Conservation (phyloP, 2,113 vertebrate genomes). For the Antennarius striatus region DNA sequence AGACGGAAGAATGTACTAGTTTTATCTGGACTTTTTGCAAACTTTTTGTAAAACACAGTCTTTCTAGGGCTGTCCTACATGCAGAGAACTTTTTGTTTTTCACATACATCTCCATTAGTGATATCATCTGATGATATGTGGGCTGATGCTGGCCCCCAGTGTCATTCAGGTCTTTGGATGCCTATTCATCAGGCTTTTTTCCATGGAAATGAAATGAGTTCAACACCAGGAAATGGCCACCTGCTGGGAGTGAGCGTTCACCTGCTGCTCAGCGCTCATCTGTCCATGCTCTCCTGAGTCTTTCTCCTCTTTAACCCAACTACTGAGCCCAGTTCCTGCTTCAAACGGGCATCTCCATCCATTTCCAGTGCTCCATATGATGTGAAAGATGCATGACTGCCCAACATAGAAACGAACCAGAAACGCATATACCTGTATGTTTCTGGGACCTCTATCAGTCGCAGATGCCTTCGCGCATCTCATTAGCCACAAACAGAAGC, state of each 20-base stretch:
- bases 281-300: background rate
- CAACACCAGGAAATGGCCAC: conserved; percentile 41
- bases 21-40: conserved; percentile 11
- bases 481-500: conserved; percentile 58
- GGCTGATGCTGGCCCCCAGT: conserved; percentile 50
- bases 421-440: conserved; percentile 60
- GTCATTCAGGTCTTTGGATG: conserved; percentile 2
- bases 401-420: conserved; percentile 37
- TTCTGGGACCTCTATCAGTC: conserved; percentile 68
- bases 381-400: conserved; percentile 66
- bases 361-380: conserved; percentile 28
- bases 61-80: conserved; percentile 19
- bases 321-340: background rate
- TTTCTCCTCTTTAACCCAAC: conserved; percentile 1
- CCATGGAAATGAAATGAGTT: conserved; percentile 56
- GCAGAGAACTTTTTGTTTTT: background rate
- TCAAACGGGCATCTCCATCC: conserved; percentile 21
- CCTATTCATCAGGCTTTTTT: conserved; percentile 59
- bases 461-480: conserved; percentile 46
- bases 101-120: conserved; percentile 53
- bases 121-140: conserved; percentile 48
- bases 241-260: conserved; percentile 53
- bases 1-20: background rate
- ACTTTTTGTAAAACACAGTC: conserved; percentile 14
- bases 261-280: conserved; percentile 48